Evolutionary conservation across 2,797 vertebrate genomes (phyloP).

Genomic region (Mareca strepera): DNA sequence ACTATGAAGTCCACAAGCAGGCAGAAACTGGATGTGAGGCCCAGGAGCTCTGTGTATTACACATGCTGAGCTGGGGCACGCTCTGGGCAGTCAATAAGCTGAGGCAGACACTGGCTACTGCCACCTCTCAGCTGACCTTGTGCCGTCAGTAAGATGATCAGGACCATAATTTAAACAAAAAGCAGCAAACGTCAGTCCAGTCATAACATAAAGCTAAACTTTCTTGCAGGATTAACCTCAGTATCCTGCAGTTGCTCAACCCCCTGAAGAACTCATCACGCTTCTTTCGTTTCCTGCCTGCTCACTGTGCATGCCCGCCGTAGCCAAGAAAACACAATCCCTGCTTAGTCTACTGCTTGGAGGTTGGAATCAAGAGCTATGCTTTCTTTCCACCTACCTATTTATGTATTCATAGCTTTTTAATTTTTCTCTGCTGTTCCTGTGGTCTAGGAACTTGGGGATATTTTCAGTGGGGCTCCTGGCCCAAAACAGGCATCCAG

Average conservation of each 20-base stretch:
- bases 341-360: background rate
- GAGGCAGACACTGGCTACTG: background rate
- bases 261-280: background rate
- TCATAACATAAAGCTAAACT: background rate
- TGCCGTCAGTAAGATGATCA: background rate
- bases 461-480: background rate
- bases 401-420: background rate
- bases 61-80: fast-evolving
- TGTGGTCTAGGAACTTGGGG: background rate
- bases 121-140: background rate
- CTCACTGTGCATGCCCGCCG: background rate
- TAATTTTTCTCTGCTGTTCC: background rate
- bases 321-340: background rate
- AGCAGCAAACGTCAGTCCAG: background rate
- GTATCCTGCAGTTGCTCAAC: background rate
- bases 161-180: background rate
- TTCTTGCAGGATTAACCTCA: background rate
- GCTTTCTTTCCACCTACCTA: background rate
- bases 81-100: background rate
- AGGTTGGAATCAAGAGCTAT: background rate
- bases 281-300: background rate
- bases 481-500: background rate
- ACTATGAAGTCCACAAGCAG: background rate
- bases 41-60: background rate
- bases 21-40: background rate